Conservation (phyloP, 2,888 invertebrate species). For the Dorcus hopei region DNA sequence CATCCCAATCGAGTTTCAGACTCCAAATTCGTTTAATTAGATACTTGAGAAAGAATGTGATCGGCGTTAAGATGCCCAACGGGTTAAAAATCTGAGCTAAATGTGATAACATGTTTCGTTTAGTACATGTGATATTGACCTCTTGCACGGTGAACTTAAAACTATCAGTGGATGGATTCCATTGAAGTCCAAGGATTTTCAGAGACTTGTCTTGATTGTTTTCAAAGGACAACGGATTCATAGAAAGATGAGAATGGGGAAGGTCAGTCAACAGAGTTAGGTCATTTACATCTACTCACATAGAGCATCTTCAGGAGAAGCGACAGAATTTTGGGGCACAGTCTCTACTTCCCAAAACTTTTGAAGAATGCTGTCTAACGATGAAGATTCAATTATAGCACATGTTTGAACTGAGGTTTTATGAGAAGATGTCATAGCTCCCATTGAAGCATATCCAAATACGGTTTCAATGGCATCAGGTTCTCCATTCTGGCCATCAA, state of each 20-base stretch:
- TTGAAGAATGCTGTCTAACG: not conserved
- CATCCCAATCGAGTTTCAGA: too few relatives aligned
- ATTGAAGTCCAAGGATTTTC: not conserved
- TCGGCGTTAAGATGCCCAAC: too few relatives aligned
- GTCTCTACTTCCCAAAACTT: not conserved
- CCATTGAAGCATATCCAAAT: not conserved
- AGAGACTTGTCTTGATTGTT: not conserved
- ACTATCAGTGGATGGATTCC: not conserved
- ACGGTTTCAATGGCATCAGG: not conserved
- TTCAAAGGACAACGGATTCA: not conserved
- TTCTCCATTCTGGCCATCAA: not conserved
- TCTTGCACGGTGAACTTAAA: not conserved
- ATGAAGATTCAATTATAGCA: not conserved
- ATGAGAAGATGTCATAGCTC: not conserved
- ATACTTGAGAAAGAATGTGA: too few relatives aligned
- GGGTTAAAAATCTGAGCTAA: too few relatives aligned
- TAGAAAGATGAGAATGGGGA: not conserved
- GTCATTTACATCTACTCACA: not conserved
- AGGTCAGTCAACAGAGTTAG: not conserved
- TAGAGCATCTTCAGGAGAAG: not conserved
- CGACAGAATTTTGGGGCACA: not conserved
- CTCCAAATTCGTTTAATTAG: too few relatives aligned
- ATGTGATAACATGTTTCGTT: not conserved
- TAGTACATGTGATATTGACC: not conserved
- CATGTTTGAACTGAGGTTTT: too few relatives aligned